Conservation (phyloP, 2,888 invertebrate genomes). For the Trachelus stipa region DNA sequence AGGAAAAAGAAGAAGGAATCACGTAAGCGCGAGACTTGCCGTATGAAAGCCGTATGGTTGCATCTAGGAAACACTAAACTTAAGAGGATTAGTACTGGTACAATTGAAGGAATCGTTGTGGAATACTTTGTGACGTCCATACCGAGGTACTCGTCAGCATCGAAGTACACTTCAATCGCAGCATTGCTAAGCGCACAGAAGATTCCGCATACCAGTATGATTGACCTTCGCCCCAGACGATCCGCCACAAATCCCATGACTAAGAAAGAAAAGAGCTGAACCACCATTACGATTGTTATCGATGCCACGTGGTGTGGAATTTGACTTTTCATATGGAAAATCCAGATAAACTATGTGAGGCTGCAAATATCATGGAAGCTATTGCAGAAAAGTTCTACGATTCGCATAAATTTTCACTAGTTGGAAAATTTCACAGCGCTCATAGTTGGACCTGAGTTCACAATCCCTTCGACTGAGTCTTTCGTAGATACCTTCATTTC, state of each 20-base stretch:
- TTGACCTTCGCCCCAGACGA: slow-evolving; percentile 64
- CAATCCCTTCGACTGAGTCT: slow-evolving; percentile 4
- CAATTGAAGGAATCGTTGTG: slow-evolving; percentile 1
- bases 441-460: neutral
- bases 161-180: slow-evolving; percentile 43
- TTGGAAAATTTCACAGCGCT: slow-evolving; percentile 31
- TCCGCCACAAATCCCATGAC: slow-evolving; percentile 61
- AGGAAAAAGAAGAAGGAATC: too few species aligned
- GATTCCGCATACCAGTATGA: slow-evolving; percentile 63
- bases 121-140: slow-evolving; percentile 33
- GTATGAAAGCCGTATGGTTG: neutral
- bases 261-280: slow-evolving; percentile 52
- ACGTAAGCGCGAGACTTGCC: neutral
- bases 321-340: slow-evolving; percentile 44
- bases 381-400: slow-evolving; percentile 60
- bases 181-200: slow-evolving; percentile 37
- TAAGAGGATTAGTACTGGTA: too few species aligned
- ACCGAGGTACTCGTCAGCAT: slow-evolving; percentile 36
- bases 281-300: slow-evolving; percentile 44
- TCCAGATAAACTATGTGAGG: slow-evolving; percentile 68
- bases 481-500: slow-evolving; percentile 54
- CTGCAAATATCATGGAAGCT: slow-evolving; percentile 63
- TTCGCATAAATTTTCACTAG: slow-evolving; percentile 44
- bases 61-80: too few species aligned
- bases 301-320: slow-evolving; percentile 45